Conservation (phyloP, 2,888 invertebrate species). For the Meteorus cinctellus region DNA sequence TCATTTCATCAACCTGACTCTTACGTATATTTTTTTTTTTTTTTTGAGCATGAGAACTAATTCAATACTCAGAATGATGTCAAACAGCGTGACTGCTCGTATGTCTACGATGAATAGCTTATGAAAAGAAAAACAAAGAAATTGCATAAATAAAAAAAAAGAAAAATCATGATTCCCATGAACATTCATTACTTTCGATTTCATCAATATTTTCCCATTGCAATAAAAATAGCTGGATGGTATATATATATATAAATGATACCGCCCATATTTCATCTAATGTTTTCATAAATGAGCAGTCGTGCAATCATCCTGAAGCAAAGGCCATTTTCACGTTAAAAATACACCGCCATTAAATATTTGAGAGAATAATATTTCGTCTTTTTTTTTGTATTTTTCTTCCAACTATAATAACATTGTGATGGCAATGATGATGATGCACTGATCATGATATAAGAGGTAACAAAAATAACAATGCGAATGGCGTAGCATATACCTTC, state of each 20-base stretch:
- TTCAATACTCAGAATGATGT: not conserved
- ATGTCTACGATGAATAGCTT: not conserved
- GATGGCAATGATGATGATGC: constrained; percentile 15
- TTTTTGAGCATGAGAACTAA: not conserved
- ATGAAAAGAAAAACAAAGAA: not conserved
- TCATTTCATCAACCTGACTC: not conserved
- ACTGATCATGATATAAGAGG: constrained; percentile 20
- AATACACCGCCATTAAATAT: constrained; percentile 39
- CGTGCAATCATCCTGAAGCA: constrained; percentile 45
- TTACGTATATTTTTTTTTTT: not conserved
- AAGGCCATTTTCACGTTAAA: constrained; percentile 46
- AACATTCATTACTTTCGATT: not conserved
- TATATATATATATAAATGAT: not conserved
- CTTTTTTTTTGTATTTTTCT: constrained; percentile 37
- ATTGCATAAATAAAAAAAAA: not conserved
- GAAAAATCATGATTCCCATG: not conserved
- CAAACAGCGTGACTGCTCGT: not conserved
- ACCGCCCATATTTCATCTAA: not conserved
- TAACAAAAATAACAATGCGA: constrained; percentile 26
- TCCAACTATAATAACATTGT: constrained; percentile 22
- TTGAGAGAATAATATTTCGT: constrained; percentile 44
- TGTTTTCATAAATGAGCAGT: constrained; percentile 10
- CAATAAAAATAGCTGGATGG: not conserved
- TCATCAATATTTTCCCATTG: not conserved
- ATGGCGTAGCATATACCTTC: not conserved